Evolutionary conservation across 53 echinoderm and acorn worm species (phyloP), one percentile per base, ranked within the genome.

Genomic region (Stichopus horrens): DNA sequence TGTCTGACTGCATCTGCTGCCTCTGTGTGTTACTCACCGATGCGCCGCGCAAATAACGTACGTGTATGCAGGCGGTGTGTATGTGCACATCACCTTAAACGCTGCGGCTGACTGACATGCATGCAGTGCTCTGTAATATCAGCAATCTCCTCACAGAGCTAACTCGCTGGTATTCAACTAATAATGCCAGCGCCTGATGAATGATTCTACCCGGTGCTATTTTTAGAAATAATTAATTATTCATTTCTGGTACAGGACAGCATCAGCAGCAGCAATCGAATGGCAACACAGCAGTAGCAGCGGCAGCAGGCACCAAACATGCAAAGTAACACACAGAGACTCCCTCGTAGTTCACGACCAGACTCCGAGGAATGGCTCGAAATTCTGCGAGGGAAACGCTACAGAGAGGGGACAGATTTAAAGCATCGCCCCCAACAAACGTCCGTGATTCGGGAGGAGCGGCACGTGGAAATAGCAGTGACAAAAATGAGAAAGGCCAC

Each of bases 141-240:
- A 19, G 81, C 81, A 18, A 81, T 53, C 58, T 81, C 57, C 81
- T 81, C 57, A 56, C 56, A 81, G 57, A 57, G 23, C 81, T 81
- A 57, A 81, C 81, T 81, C 81, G 7, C 57, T 58, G 58, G 81
- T 81, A 81, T 81, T 81, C 81, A 81, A 81, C 81, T 81, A 81
- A 81, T 81, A 81, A 81, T 71, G 71, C 71, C 71, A 71, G 71
- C 71, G 71, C 56, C 57, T 81, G 81, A 81, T 81, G 81, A 86
- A 52, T 86, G 86, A 86, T 86, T 22, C 71, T 71, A 86, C 71
- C 53, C 60, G 18, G 86, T 51, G 86, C 71, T 86, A 86, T 86
- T 86, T 86, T 67, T 86, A 86, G 86, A 86, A 86, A 68, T 86
- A 65, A 86, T 86, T 67, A 86, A 86, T 86, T 67, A 86, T 86